These are phyloP conservation scores for Eumaeus atala DNA, from an alignment of 1,140 invertebrate genomes.

Conservation along the genomic window DNA sequence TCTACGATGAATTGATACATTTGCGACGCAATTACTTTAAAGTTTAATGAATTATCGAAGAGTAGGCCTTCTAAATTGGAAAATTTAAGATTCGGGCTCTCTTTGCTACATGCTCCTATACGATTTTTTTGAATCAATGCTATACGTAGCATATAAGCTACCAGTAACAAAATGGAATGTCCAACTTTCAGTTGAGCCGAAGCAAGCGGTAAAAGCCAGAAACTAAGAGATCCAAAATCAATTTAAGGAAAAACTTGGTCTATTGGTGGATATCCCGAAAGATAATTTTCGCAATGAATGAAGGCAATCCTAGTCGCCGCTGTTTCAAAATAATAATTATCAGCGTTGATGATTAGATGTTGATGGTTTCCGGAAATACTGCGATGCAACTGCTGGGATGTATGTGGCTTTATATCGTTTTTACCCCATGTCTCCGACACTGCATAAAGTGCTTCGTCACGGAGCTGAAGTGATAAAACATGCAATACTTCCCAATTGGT, in stretches of 20 bases:
- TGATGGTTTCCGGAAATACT: constrained; percentile 24
- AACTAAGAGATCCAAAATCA: constrained; percentile 7
- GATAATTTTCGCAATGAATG: constrained; percentile 43
- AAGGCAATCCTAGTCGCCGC: constrained; percentile 49
- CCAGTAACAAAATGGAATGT: constrained; percentile 36
- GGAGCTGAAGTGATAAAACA: constrained; percentile 1
- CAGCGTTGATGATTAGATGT: constrained; percentile 35
- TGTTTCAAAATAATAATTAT: constrained; percentile 38
- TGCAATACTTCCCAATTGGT: constrained; percentile 22
- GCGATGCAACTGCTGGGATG: neutral
- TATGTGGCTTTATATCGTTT: constrained; percentile 16
- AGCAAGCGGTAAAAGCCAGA: constrained; percentile 3
- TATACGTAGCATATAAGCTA: constrained; percentile 43
- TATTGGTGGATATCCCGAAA: constrained; percentile 18
- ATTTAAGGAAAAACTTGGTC: neutral
- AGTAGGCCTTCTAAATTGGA: too few species aligned
- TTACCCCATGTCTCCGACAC: neutral
- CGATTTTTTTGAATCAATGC: constrained; percentile 43
- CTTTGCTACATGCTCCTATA: constrained; percentile 44
- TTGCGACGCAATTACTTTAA: too few species aligned
- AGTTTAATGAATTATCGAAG: too few species aligned
- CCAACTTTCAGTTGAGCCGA: constrained; percentile 10
- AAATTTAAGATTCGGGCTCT: too few species aligned
- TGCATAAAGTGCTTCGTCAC: neutral
- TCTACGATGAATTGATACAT: too few species aligned